Evolutionary conservation across 2,888 invertebrate genomes (phyloP), one percentile per base, ranked within the genome.

Genomic region (Cotesia congregata): DNA sequence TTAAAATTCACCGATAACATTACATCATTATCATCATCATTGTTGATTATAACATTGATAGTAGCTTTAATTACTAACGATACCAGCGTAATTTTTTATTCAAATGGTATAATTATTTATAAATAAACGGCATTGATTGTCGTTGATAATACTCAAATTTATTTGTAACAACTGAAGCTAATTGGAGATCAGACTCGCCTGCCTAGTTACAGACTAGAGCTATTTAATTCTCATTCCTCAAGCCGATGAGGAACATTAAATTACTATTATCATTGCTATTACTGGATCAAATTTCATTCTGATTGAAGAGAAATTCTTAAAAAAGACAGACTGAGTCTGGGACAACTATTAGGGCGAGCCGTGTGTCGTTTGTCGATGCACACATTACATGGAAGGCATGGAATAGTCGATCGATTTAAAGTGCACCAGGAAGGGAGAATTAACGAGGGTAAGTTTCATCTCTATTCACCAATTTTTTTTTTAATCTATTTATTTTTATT

Each of bases 391-490:
- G 76, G 61, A 65, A 67, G 67, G 39, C 59, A 76, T 76, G 62
- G 61, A 76, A 76, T 76, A 76, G 72, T 30, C 67, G 65, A 76
- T 76, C 72, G 72, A 76, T 76, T 72, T 72, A 59, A 39, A 71
- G 64, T 59, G 71, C 67, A 67, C 72, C 61, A 50, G 20, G 61
- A 72, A 72, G 61, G 67, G 59, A 76, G 39, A n/a, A 39, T 60
- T 40, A 38, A 59, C 67, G 67, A 40, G 67, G 72, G 76, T 76
- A 59, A 72, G 72, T 76, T 20, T 20, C n/a, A 74, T 60, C 38
- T 39, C 17, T 67, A 9, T 60, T 38, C 20, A n/a, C 17, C 17
- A 59, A 15, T 67, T 17, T 70, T 9, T 15, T 4, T 7, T n/a
- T 41, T n/a, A 17, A 17, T 67, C 15, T 40, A 15, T 12, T n/a